Evolutionary conservation across 2,797 vertebrate species (phyloP), one percentile per base, ranked within the genome.

Genomic region (Kryptopterus vitreolus): DNA sequence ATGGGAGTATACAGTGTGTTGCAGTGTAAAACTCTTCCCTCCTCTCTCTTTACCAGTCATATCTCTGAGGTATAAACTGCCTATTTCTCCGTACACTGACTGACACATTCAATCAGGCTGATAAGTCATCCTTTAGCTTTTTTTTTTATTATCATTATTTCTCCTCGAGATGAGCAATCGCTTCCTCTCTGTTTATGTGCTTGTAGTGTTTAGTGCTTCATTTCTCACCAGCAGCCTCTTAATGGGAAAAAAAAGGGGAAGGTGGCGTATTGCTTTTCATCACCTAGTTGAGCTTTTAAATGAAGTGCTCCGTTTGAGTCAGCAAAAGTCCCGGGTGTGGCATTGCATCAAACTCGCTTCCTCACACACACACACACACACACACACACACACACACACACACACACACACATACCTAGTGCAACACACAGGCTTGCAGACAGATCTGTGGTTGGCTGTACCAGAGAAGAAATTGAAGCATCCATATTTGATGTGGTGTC

Each of bases 401-500:
- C 73, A 68, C 72, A 76, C 73, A 58, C 55, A 43, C 26, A 59
- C 26, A 59, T 7, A 33, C 48, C 22, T 10, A 16, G 6, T 10
- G 16, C 16, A 20, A n/a, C 63, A 66, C 12, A 66, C 38, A 46
- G 22, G 5, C 11, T 35, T n/a, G 13, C 24, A 57, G 53, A 75
- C 15, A 35, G 63, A 43, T 76, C 26, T 24, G 13, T 53, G 31
- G 35, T 24, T 35, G 13, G 22, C 55, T 3, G 12, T 18, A n/a
- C 58, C 48, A 58, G 86, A 78, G 65, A 82, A 78, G 61, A 89
- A 88, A 90, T 90, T 85, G 83, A 87, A 85, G 84, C 88, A 90
- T 92, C 79, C 84, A 92, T 92, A 91, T 92, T 91, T 91, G 79
- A 91, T 92, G 84, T 80, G 53, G 66, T 81, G 50, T 75, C 53